These are phyloP conservation scores for Altica lythri DNA, from an alignment of 2,888 invertebrate species.

Conservation along the genomic window DNA sequence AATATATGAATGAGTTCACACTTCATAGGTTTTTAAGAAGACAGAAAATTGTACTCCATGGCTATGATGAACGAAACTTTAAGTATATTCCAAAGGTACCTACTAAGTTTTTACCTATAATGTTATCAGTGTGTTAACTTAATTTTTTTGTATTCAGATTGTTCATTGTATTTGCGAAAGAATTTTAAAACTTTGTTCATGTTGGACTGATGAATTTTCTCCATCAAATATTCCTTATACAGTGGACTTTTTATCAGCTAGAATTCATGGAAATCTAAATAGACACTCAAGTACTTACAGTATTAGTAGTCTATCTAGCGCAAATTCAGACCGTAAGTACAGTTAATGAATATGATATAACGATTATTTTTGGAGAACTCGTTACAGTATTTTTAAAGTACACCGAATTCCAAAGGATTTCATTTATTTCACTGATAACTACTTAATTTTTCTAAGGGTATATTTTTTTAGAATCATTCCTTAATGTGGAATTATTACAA, in stretches of 20 bases:
- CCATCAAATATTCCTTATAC: slow-evolving; percentile 64
- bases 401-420: too few species aligned
- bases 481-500: slow-evolving; percentile 41
- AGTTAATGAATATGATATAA: not conserved
- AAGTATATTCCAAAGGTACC: slow-evolving; percentile 78
- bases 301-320: slow-evolving; percentile 48
- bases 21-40: slow-evolving; percentile 71
- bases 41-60: slow-evolving; percentile 76
- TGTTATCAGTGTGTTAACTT: too few species aligned
- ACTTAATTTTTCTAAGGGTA: not conserved
- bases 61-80: slow-evolving; percentile 76
- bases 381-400: too few species aligned
- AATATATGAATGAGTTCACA: slow-evolving; percentile 65
- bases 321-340: slow-evolving; percentile 48
- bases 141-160: slow-evolving; percentile 62
- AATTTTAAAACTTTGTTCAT: slow-evolving; percentile 71
- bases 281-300: slow-evolving; percentile 52
- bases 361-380: not conserved
- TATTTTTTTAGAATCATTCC: slow-evolving; percentile 39
- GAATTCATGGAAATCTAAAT: slow-evolving; percentile 45
- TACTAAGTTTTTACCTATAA: not conserved
- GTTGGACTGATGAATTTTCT: slow-evolving; percentile 63
- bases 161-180: slow-evolving; percentile 79
- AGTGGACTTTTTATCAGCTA: slow-evolving; percentile 60
- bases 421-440: too few species aligned